These are phyloP conservation scores for Bombus ignitus DNA, from an alignment of 1,140 invertebrate genomes.

Conservation along the genomic window DNA sequence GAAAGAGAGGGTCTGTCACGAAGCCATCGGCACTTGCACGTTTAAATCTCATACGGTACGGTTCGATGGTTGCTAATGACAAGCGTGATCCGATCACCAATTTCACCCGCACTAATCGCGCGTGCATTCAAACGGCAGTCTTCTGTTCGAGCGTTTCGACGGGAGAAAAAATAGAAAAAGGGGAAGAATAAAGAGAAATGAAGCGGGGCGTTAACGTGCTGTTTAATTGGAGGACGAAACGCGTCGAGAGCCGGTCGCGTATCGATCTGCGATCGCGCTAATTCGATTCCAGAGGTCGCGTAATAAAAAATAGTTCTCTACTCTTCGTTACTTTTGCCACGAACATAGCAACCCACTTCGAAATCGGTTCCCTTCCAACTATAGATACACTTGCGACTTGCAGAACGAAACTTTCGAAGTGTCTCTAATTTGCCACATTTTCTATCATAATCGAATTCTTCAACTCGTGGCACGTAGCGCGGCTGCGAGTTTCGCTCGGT, in stretches of 20 bases:
- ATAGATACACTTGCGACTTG: too few relatives aligned
- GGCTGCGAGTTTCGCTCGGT: too few relatives aligned
- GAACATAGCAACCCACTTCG: background rate
- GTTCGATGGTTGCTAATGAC: conserved; percentile 25
- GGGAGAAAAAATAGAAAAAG: background rate
- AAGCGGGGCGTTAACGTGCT: background rate
- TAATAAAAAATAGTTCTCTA: background rate
- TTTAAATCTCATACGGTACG: background rate
- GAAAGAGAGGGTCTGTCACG: background rate
- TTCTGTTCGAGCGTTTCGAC: background rate
- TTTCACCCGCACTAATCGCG: conserved; percentile 1
- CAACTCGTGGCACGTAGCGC: background rate
- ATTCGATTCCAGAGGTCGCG: background rate
- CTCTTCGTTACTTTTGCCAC: background rate
- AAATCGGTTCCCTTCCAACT: background rate
- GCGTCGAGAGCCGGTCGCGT: background rate
- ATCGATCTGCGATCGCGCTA: conserved; percentile 1
- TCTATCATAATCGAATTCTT: background rate
- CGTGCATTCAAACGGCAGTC: background rate
- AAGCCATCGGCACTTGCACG: too few relatives aligned
- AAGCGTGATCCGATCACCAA: conserved; percentile 12
- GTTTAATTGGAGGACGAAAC: conserved; percentile 9
- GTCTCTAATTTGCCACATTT: background rate
- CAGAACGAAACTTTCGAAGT: background rate
- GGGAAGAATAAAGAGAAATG: background rate